phyloP scores from a whole-genome alignment of 2,113 vertebrate species.

The Chlamydotis undulata region DNA sequence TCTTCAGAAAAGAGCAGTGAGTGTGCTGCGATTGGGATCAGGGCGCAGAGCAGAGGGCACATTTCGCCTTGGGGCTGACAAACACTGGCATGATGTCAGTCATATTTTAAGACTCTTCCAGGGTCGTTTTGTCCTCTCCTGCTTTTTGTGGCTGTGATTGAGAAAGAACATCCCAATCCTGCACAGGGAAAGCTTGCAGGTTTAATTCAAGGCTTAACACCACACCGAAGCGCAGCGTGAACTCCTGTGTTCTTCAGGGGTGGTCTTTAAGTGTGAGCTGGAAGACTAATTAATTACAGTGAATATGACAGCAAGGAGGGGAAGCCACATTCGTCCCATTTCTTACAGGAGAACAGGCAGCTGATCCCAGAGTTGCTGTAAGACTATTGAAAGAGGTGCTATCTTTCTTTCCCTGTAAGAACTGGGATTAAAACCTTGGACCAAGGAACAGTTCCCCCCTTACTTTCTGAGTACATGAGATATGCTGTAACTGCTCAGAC shows the following conservation, averaged over 20 bases:
- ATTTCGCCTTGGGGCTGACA: background rate
- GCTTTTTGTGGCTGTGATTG: background rate
- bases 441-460: background rate
- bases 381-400: background rate
- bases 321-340: background rate
- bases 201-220: background rate
- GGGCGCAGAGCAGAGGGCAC: background rate
- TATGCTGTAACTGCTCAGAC: background rate
- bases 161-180: background rate
- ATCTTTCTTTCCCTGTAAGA: background rate
- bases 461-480: background rate
- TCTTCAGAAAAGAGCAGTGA: background rate
- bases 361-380: background rate
- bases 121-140: background rate
- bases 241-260: background rate
- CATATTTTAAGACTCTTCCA: background rate
- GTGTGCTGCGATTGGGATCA: fast-evolving
- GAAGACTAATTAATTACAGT: background rate
- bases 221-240: background rate
- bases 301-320: background rate
- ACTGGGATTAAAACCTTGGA: background rate
- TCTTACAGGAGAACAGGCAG: background rate
- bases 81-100: background rate
- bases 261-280: background rate
- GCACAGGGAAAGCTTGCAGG: background rate